phyloP scores from a whole-genome alignment of 2,888 invertebrate genomes.

The Pyralis farinalis region DNA sequence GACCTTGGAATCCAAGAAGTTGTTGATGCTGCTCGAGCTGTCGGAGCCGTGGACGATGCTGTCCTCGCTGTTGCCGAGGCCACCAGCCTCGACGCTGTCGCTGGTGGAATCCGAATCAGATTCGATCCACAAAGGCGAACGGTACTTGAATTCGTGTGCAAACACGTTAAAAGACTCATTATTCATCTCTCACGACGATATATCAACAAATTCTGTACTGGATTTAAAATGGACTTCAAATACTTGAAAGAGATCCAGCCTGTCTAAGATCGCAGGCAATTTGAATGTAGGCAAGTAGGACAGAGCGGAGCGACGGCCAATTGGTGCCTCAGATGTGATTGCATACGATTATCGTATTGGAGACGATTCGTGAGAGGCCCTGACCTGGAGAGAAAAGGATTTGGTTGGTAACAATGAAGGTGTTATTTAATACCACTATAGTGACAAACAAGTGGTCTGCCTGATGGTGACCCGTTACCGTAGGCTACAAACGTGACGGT shows the following conservation, averaged over 20 bases:
- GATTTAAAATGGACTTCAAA: slow-evolving; percentile 3
- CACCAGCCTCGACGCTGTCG: slow-evolving; percentile 29
- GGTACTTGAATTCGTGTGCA: slow-evolving; percentile 71
- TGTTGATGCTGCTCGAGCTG: slow-evolving; percentile 69
- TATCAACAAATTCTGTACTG: too few relatives aligned
- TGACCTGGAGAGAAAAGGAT: slow-evolving; percentile 2
- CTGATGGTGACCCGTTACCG: too few relatives aligned
- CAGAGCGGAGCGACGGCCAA: slow-evolving; percentile 31
- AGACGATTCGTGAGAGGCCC: neutral
- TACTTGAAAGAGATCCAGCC: slow-evolving; percentile 18
- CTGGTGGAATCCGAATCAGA: slow-evolving; percentile 64
- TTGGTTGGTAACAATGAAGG: too few relatives aligned
- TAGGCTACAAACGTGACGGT: too few relatives aligned
- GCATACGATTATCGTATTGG: slow-evolving; percentile 3
- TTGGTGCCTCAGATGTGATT: slow-evolving; percentile 16
- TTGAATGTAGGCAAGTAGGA: slow-evolving; percentile 64
- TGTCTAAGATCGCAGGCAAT: slow-evolving; percentile 65
- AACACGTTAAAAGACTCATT: slow-evolving; percentile 52
- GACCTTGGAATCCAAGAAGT: slow-evolving; percentile 72
- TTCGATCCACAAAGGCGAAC: slow-evolving; percentile 74
- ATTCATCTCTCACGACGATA: slow-evolving; percentile 24
- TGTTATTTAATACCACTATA: too few relatives aligned
- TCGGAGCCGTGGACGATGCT: slow-evolving; percentile 48
- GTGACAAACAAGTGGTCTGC: too few relatives aligned
- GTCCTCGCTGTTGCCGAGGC: slow-evolving; percentile 50